Conservation (phyloP, 1,140 invertebrate genomes). For the Phocides pigmalion region DNA sequence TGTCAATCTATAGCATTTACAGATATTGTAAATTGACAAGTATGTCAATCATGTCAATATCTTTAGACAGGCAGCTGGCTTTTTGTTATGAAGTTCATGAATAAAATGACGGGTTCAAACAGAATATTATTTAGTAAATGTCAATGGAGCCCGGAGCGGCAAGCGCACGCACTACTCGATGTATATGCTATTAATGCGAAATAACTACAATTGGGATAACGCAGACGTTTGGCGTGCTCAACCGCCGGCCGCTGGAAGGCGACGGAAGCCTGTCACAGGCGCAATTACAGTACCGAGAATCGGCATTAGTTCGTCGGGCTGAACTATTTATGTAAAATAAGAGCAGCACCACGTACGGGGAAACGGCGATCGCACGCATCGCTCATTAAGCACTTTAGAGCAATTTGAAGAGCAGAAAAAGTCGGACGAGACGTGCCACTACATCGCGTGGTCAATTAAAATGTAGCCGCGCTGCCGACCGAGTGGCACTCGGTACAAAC, state of each 20-base stretch:
- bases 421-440: constrained; percentile 66
- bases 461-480: constrained; percentile 62
- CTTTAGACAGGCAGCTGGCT: constrained; percentile 25
- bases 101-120: constrained; percentile 47
- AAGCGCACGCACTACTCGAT: constrained; percentile 63
- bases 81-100: constrained; percentile 30
- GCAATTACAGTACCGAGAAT: constrained; percentile 83
- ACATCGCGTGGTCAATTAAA: constrained; percentile 83
- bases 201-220: constrained; percentile 77
- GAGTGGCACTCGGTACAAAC: constrained; percentile 40
- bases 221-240: constrained; percentile 63
- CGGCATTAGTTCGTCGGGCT: constrained; percentile 78
- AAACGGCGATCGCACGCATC: constrained; percentile 82
- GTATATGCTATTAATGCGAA: constrained; percentile 74
- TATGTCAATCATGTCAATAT: constrained; percentile 7
- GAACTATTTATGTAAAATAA: constrained; percentile 83
- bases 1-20: neutral
- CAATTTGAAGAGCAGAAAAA: constrained; percentile 81
- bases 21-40: constrained; percentile 13
- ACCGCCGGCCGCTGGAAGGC: constrained; percentile 65
- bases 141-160: constrained; percentile 58
- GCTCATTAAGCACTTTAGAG: constrained; percentile 83
- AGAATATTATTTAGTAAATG: constrained; percentile 55
- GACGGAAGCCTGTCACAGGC: constrained; percentile 81
- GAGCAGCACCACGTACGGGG: constrained; percentile 76